Evolutionary conservation across 2,888 invertebrate genomes (phyloP).

Genomic region (Amorpha juglandis): DNA sequence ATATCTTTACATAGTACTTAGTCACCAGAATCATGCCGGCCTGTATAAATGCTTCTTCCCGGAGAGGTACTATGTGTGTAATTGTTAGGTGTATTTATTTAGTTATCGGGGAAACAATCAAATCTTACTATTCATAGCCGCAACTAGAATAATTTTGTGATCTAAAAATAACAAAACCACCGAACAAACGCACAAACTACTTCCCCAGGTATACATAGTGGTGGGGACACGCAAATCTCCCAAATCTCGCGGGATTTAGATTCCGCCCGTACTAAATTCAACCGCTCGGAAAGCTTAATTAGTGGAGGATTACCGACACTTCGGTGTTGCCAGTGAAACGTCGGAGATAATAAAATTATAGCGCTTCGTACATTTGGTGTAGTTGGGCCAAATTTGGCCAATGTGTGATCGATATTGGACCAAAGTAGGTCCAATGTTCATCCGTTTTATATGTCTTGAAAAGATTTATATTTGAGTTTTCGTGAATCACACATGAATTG

Average conservation of each 20-base stretch:
- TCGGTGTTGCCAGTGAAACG: slow-evolving; percentile 18
- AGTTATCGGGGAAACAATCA: no score
- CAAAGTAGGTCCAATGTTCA: background rate
- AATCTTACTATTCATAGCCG: no score
- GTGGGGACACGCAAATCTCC: slow-evolving; percentile 30
- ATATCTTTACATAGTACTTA: no score
- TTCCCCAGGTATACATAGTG: background rate
- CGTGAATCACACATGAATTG: no score
- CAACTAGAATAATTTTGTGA: no score
- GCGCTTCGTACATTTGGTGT: background rate
- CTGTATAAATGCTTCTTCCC: no score
- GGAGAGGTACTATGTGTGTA: no score
- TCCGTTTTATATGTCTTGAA: no score
- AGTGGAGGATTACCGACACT: slow-evolving; percentile 32
- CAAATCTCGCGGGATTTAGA: slow-evolving; percentile 29
- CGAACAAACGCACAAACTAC: background rate
- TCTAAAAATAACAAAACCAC: background rate
- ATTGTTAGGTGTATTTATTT: no score
- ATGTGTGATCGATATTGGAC: background rate
- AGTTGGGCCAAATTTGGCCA: background rate
- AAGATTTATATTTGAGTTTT: no score
- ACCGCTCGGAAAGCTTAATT: slow-evolving; percentile 32
- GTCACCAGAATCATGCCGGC: no score
- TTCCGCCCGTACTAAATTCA: slow-evolving; percentile 11
- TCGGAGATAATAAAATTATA: background rate